A percentile compares a stretch with the other conserved stretches of the same genome.
These are phyloP conservation scores for Rhipidura dahli DNA, from an alignment of 2,113 vertebrate species.

Conservation along the genomic window DNA sequence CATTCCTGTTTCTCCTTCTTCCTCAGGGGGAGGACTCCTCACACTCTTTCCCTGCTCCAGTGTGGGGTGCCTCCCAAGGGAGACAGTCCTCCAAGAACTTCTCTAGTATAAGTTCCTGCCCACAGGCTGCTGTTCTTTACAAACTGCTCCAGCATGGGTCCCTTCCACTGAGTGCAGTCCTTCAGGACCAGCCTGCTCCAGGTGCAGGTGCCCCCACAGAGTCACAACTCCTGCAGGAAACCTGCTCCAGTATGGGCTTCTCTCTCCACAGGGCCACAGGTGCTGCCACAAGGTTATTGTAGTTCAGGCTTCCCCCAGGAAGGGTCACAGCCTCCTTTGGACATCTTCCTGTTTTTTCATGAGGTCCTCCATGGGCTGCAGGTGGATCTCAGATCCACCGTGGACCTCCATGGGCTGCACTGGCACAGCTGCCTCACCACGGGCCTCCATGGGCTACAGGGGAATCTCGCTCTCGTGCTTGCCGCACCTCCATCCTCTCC, in stretches of 20 bases:
- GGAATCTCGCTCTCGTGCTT: neutral
- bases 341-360: neutral
- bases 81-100: neutral
- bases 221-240: neutral
- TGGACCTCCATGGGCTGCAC: neutral
- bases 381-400: neutral
- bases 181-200: neutral
- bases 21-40: neutral
- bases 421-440: neutral
- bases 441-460: rapidly evolving
- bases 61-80: neutral
- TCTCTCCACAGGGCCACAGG: neutral
- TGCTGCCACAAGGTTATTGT: neutral
- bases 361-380: neutral
- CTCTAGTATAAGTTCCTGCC: neutral
- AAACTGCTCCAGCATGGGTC: neutral
- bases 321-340: neutral
- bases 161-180: neutral
- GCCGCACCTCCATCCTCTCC: neutral
- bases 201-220: neutral
- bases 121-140: neutral
- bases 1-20: neutral
- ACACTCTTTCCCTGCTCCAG: neutral
- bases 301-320: neutral
- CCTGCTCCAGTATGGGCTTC: no score